A percentile compares a stretch with the other conserved stretches of the same genome.
Conservation (phyloP, 2,888 invertebrate genomes). For the Pherbina coryleti region DNA sequence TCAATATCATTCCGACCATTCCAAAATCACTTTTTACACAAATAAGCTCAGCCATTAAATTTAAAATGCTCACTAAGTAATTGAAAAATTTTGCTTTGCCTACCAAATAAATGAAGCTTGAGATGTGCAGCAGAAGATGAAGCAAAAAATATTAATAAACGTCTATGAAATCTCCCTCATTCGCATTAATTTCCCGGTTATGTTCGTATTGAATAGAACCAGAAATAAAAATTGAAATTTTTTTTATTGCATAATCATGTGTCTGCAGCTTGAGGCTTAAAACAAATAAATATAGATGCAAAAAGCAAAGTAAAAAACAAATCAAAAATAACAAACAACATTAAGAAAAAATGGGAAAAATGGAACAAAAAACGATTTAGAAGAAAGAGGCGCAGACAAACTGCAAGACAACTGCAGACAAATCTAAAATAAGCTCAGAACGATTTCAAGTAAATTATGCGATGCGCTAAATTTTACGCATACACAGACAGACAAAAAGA, state of each 20-base stretch:
- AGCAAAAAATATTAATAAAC: too few species aligned
- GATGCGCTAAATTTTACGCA: background rate
- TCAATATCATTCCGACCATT: background rate
- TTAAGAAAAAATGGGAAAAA: background rate
- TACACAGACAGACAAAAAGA: background rate
- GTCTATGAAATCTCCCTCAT: too few species aligned
- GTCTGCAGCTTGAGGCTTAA: background rate
- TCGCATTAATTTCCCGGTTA: too few species aligned
- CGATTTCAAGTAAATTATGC: slow-evolving; percentile 4
- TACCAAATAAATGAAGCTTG: background rate
- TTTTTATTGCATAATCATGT: background rate
- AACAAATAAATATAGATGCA: background rate
- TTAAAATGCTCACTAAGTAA: background rate
- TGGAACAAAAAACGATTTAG: background rate
- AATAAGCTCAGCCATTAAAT: background rate
- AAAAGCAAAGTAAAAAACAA: background rate
- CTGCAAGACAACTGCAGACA: background rate
- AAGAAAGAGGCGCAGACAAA: background rate
- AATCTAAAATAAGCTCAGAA: slow-evolving; percentile 18
- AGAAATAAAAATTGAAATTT: background rate
- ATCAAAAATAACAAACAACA: background rate
- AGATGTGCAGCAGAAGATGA: background rate
- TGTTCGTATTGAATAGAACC: background rate
- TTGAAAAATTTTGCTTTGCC: background rate
- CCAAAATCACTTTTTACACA: background rate